These are phyloP conservation scores for Dusona sp. DNA, from an alignment of 2,888 invertebrate species.

Conservation along the genomic window DNA sequence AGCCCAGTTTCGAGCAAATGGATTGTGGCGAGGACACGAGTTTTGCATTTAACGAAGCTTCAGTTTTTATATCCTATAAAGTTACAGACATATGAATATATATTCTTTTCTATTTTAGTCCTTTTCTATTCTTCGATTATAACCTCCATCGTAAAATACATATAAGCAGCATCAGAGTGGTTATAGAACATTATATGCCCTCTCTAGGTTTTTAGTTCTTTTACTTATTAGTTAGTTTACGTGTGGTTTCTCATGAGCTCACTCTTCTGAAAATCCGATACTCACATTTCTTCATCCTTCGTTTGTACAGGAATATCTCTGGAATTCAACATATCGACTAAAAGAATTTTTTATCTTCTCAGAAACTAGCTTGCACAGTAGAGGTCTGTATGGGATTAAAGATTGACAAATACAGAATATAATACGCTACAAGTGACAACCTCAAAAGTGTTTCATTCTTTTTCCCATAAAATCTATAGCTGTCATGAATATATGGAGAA, in stretches of 20 bases:
- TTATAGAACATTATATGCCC: too few relatives aligned
- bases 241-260: neutral
- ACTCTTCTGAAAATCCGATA: neutral
- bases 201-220: neutral
- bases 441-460: neutral
- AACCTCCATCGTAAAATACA: too few relatives aligned
- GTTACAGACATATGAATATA: neutral
- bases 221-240: too few relatives aligned
- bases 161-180: too few relatives aligned
- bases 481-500: neutral
- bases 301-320: neutral
- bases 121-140: too few relatives aligned
- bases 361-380: neutral
- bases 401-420: neutral
- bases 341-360: neutral
- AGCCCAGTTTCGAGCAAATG: neutral
- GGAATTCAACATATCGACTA: neutral
- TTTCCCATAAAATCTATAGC: neutral
- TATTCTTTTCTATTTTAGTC: neutral
- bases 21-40: neutral
- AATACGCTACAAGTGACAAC: neutral
- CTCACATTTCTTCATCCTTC: neutral
- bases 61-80: neutral
- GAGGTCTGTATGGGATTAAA: neutral
- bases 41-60: neutral